Percentiles rank a stretch among this genome's conserved stretches.
These are phyloP conservation scores for Subacronicta megacephala DNA, from an alignment of 2,888 invertebrate species.

Conservation along the genomic window DNA sequence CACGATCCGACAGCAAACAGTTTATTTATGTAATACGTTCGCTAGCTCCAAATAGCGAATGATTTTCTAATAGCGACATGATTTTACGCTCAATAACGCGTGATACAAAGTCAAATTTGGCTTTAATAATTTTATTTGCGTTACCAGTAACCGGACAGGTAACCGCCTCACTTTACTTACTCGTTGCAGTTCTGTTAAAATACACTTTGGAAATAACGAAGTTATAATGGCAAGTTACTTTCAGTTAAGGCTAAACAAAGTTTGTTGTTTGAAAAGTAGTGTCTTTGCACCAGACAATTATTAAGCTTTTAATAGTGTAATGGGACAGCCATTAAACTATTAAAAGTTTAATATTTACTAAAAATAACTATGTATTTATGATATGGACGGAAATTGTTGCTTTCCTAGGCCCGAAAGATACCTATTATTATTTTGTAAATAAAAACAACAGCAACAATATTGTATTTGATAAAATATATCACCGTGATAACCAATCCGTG, in stretches of 20 bases:
- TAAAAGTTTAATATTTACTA: slow-evolving; percentile 20
- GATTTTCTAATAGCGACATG: slow-evolving; percentile 39
- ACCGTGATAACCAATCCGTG: slow-evolving; percentile 5
- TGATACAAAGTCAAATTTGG: slow-evolving; percentile 9
- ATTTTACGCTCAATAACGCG: slow-evolving; percentile 30
- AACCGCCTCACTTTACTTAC: slow-evolving; percentile 8
- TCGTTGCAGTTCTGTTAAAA: slow-evolving; percentile 39
- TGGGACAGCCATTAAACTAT: slow-evolving; percentile 22
- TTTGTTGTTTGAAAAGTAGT: slow-evolving; percentile 33
- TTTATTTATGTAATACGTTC: slow-evolving; percentile 47
- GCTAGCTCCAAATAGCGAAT: slow-evolving; percentile 31
- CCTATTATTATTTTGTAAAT: not conserved
- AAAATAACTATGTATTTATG: slow-evolving; percentile 11
- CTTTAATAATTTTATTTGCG: slow-evolving; percentile 19
- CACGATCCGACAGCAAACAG: slow-evolving; percentile 41
- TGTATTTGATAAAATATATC: slow-evolving; percentile 1
- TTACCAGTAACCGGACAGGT: slow-evolving; percentile 2
- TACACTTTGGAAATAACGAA: slow-evolving; percentile 36
- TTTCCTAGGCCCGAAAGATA: not conserved
- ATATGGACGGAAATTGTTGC: slow-evolving; percentile 1
- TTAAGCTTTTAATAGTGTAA: slow-evolving; percentile 21
- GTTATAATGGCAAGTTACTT: slow-evolving; percentile 34
- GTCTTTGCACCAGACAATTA: slow-evolving; percentile 30
- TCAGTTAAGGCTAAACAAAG: slow-evolving; percentile 35
- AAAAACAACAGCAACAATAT: not conserved